A percentile compares a stretch with the other conserved stretches of the same genome.
Conservation (phyloP, 1,140 invertebrate species). For the Diachasma alloeum region DNA sequence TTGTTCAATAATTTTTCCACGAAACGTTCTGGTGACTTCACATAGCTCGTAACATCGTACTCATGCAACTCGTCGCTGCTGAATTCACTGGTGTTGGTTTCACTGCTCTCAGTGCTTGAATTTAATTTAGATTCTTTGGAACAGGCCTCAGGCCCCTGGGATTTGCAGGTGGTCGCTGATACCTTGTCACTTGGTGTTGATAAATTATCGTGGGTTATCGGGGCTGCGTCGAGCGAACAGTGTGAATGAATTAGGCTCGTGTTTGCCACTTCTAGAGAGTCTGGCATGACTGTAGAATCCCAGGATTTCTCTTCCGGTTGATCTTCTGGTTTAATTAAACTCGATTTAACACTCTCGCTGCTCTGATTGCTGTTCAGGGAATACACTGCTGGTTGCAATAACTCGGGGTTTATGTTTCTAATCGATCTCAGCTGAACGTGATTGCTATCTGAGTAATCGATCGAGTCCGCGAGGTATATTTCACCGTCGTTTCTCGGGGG, state of each 20-base stretch:
- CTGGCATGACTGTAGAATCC: slow-evolving; percentile 50
- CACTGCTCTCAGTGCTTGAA: slow-evolving; percentile 45
- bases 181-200: not conserved
- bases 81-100: slow-evolving; percentile 52
- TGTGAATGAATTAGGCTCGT: not conserved
- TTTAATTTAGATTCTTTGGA: slow-evolving; percentile 9
- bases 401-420: slow-evolving; percentile 51
- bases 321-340: not conserved
- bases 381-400: not conserved
- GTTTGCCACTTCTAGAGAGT: slow-evolving; percentile 52
- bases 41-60: slow-evolving; percentile 38
- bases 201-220: not conserved
- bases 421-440: slow-evolving; percentile 56
- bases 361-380: not conserved
- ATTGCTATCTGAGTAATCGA: slow-evolving; percentile 46
- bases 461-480: slow-evolving; percentile 52
- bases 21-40: not conserved
- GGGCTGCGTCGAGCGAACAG: not conserved
- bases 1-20: not conserved
- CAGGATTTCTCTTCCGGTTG: not conserved
- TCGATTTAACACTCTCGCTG: not conserved
- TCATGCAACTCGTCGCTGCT: slow-evolving; percentile 58
- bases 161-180: not conserved
- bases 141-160: not conserved
- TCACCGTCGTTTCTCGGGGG: slow-evolving; percentile 38